Evolutionary conservation across 2,888 invertebrate genomes (phyloP), one percentile per base, ranked within the genome.

Genomic region (Drosophila neutralis): DNA sequence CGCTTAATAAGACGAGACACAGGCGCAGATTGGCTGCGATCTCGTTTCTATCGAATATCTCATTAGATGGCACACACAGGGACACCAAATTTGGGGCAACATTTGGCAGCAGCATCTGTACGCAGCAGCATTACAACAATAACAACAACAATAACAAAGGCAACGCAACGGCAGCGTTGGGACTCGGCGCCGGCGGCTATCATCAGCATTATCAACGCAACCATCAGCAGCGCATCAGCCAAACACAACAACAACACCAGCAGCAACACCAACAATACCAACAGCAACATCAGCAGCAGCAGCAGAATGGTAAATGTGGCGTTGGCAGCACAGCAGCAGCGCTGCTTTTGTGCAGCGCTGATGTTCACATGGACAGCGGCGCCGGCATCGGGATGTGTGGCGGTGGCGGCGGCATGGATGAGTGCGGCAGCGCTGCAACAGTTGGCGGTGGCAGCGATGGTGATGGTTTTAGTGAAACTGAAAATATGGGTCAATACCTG

Each of bases 31-130:
- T 98, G 89, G 98, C 98, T 92, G 98, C 98, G 85, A 95, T 98
- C 91, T 97, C 97, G 91, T 99, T 98, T 94, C 94, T 99, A 87
- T 96, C 98, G 63, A 98, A 98, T 94, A 98, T 99, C 92, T 98
- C 98, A 76, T 94, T 98, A 77, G 98, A 98, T 94, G 98, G 98
- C 81, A 96, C 96, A 86, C 96, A 97, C 93, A 95, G 95, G 92
- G 96, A 96, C 92, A 95, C 95, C 72, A 95, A 94, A 93, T 92
- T 95, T 90, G 94, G 93, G 78, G 87, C 92, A 85, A 91, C 92
- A 87, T 92, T 91, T 86, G 92, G 93, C 89, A 91, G 91, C 88
- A 91, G 92, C 80, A 91, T 92, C 87, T 90, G 91, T 75, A 87
- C 83, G 77, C 87, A 84, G 71, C 82, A 75, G 78, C 75, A 75